Evolutionary conservation across 2,113 vertebrate genomes (phyloP).

Genomic region (Notarius quadriscutis): DNA sequence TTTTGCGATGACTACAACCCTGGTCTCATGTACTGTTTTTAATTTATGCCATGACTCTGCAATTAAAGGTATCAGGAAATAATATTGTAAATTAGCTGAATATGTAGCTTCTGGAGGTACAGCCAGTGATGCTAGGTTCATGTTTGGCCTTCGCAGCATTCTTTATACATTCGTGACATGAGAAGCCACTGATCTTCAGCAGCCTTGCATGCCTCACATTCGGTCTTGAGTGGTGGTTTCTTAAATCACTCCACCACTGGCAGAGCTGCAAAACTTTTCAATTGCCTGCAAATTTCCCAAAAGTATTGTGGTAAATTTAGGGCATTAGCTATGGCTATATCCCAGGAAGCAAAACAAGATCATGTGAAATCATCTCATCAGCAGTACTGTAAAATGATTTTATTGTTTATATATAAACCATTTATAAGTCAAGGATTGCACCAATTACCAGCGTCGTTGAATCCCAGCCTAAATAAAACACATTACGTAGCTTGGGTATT

Average conservation of each 20-base stretch:
- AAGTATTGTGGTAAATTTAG: neutral
- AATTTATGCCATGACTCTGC: neutral
- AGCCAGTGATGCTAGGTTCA: neutral
- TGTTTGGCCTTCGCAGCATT: neutral
- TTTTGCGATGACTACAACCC: too few species aligned
- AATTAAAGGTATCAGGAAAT: neutral
- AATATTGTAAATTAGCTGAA: neutral
- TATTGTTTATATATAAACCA: constrained; percentile 15
- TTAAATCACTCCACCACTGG: neutral
- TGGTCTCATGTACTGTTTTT: neutral
- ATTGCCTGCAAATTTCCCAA: constrained; percentile 14
- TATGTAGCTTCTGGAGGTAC: neutral
- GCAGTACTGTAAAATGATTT: constrained; percentile 9
- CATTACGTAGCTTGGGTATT: neutral
- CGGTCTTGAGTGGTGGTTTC: neutral
- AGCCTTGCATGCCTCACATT: neutral
- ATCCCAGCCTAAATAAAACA: neutral
- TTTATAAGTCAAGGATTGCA: neutral
- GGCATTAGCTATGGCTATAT: neutral
- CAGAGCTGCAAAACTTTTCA: neutral
- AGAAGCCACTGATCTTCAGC: neutral
- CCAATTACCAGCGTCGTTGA: neutral
- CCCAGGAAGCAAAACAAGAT: neutral
- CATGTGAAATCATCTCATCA: neutral
- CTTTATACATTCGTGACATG: neutral